These are phyloP conservation scores for Equus przewalskii DNA, from an alignment of 2,113 vertebrate species.

Conservation along the genomic window DNA sequence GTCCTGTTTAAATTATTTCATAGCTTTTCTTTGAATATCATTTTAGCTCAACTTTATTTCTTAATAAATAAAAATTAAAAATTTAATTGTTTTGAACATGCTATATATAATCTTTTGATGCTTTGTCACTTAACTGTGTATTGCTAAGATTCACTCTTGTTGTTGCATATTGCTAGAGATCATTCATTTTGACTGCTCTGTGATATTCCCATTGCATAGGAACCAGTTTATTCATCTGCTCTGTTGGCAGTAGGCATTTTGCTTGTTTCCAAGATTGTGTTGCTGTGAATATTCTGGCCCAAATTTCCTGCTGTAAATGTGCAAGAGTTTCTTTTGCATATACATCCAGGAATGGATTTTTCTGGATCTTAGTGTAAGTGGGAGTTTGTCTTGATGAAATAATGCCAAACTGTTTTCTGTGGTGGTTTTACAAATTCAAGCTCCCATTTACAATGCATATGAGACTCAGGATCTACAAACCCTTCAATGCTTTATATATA, in stretches of 20 bases:
- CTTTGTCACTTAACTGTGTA: neutral
- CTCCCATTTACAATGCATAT: conserved; percentile 61
- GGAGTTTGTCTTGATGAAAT: conserved; percentile 72
- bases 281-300: conserved; percentile 78
- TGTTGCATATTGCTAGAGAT: neutral
- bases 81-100: neutral
- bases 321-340: conserved; percentile 79
- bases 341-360: conserved; percentile 73
- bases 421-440: conserved; percentile 73
- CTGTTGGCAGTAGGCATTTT: conserved; percentile 73
- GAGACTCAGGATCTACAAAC: conserved; percentile 17
- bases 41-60: neutral
- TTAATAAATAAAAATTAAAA: neutral
- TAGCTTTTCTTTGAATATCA: neutral
- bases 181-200: conserved; percentile 58
- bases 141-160: neutral
- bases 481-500: neutral
- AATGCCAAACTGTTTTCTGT: conserved; percentile 74
- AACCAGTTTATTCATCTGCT: conserved; percentile 68
- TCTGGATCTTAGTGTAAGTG: conserved; percentile 76
- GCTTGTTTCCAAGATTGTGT: conserved; percentile 78
- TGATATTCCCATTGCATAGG: conserved; percentile 54
- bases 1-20: neutral
- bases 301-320: conserved; percentile 80
- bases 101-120: neutral